Evolutionary conservation across 2,113 vertebrate genomes (phyloP).

Genomic region (Odontophorus gujanensis): DNA sequence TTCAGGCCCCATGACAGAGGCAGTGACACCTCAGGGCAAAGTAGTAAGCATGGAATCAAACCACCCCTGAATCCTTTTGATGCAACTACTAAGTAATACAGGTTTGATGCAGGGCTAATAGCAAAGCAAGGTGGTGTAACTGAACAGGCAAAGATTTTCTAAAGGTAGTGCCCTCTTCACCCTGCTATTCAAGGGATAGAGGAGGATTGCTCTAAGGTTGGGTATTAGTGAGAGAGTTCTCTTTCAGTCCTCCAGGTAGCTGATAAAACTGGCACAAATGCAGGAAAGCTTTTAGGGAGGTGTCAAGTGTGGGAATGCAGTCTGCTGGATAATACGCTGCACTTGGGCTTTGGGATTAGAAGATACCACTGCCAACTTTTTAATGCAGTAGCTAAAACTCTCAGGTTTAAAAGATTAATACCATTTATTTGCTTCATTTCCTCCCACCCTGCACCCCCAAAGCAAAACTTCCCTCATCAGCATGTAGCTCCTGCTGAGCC

Average conservation of each 20-base stretch:
- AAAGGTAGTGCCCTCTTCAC: conserved; percentile 49
- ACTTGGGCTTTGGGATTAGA: conserved; percentile 62
- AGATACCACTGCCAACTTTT: conserved; percentile 45
- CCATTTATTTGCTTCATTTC: conserved; percentile 63
- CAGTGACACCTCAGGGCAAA: not conserved
- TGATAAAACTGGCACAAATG: conserved; percentile 38
- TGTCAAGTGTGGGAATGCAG: conserved; percentile 48
- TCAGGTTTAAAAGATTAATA: conserved; percentile 65
- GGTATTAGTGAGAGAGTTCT: conserved; percentile 37
- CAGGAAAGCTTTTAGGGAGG: conserved; percentile 56
- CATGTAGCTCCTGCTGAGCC: conserved; percentile 35
- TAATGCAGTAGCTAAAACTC: conserved; percentile 58
- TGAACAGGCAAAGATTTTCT: conserved; percentile 43
- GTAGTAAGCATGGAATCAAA: not conserved
- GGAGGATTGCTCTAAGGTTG: conserved; percentile 42
- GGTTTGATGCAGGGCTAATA: not conserved
- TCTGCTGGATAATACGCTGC: conserved; percentile 26
- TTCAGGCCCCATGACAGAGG: not conserved
- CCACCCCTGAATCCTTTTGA: not conserved
- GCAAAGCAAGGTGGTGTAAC: not conserved
- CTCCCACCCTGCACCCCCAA: not conserved
- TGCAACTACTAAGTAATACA: not conserved
- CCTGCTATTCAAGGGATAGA: conserved; percentile 19
- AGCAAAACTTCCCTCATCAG: conserved; percentile 51
- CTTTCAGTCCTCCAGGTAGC: conserved; percentile 58